Conservation (phyloP, 2,113 vertebrate species). For the Pterocles gutturalis region DNA sequence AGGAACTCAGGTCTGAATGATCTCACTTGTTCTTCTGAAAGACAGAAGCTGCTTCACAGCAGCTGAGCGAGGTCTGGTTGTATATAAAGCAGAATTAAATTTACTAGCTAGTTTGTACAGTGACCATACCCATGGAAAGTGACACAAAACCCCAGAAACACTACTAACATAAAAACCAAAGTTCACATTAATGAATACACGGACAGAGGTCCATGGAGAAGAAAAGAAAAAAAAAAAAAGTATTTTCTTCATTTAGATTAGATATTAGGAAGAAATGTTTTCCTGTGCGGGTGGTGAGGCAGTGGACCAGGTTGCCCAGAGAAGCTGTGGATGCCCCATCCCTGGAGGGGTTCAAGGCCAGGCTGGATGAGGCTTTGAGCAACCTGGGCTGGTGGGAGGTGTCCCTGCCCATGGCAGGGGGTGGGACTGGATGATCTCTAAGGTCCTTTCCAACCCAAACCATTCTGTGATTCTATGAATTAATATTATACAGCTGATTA, state of each 20-base stretch:
- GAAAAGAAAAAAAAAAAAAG: neutral
- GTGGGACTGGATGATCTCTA: no score
- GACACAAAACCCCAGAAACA: neutral
- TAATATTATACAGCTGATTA: neutral
- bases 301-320: no score
- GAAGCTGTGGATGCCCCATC: no score
- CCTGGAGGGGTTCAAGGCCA: no score
- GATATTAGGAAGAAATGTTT: no score
- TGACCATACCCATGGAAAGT: neutral
- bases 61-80: neutral
- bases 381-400: no score
- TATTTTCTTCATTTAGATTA: no score
- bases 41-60: neutral
- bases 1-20: neutral
- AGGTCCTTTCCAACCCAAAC: no score
- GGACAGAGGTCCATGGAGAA: neutral
- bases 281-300: no score
- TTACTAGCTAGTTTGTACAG: neutral
- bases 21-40: neutral
- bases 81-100: neutral
- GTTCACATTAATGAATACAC: neutral
- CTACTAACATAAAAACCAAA: neutral
- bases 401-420: no score
- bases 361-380: no score
- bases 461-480: no score